Evolutionary conservation across 30 jellyfish, hydroid and myxozoan species (phyloP).

Genomic region (Nemopilema nomurai): DNA sequence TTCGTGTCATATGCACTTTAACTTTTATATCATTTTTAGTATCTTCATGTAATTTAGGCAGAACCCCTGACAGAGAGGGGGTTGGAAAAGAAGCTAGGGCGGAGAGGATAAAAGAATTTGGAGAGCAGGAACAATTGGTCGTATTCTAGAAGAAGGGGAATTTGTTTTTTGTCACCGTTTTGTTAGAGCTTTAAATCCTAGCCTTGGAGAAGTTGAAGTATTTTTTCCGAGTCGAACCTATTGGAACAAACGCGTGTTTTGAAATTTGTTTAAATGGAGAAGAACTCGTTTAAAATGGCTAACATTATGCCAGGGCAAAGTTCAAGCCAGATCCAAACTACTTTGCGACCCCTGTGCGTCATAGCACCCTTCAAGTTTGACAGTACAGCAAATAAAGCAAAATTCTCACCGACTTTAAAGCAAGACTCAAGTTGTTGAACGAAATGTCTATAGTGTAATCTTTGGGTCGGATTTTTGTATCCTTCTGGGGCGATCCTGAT

Average conservation of each 20-base stretch:
- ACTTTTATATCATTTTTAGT: not conserved
- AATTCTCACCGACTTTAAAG: slow-evolving; percentile 49
- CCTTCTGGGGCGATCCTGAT: not conserved
- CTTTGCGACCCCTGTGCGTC: too few species aligned
- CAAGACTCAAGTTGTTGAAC: slow-evolving; percentile 40
- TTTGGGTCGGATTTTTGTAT: slow-evolving; percentile 42
- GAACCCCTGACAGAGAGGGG: slow-evolving; percentile 9
- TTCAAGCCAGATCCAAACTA: too few species aligned
- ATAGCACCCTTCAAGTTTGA: too few species aligned
- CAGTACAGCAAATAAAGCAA: not conserved
- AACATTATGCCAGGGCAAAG: too few species aligned
- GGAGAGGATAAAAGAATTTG: not conserved
- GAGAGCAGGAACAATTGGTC: not conserved
- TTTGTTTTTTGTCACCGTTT: slow-evolving; percentile 7
- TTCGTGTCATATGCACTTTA: too few species aligned
- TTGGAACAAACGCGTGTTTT: too few species aligned
- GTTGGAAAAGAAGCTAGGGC: slow-evolving; percentile 21
- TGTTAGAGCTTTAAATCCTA: not conserved
- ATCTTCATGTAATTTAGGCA: slow-evolving; percentile 2
- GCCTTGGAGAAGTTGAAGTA: too few species aligned
- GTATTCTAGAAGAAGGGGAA: not conserved
- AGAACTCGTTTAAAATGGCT: too few species aligned
- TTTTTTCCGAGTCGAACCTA: too few species aligned
- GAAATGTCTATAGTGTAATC: slow-evolving; percentile 47
- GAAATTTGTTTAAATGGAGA: too few species aligned